phyloP scores from a whole-genome alignment of 2,888 invertebrate species.

The Diplazon laetatorius region DNA sequence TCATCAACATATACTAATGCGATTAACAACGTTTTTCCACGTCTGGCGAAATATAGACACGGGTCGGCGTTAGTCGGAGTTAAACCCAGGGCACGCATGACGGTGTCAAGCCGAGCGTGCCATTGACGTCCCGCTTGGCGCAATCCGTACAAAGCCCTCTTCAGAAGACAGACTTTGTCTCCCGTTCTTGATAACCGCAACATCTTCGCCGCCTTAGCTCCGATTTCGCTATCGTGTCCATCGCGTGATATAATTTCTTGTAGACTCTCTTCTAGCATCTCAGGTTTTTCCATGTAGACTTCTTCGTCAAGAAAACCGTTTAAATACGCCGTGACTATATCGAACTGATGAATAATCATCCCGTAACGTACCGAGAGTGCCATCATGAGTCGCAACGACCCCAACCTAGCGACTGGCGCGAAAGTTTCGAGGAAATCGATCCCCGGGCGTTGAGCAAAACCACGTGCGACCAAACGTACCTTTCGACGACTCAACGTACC shows the following conservation, averaged over 20 bases:
- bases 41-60: conserved; percentile 36
- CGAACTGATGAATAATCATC: conserved; percentile 66
- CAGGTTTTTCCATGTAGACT: conserved; percentile 64
- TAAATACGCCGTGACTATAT: conserved; percentile 67
- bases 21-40: conserved; percentile 10
- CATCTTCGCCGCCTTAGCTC: conserved; percentile 22
- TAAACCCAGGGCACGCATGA: conserved; percentile 31
- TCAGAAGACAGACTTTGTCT: conserved; percentile 62
- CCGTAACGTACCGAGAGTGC: conserved; percentile 62
- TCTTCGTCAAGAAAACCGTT: conserved; percentile 67
- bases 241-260: conserved; percentile 21
- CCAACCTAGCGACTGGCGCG: conserved; percentile 59
- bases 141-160: conserved; percentile 64
- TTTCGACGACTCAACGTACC: conserved; percentile 61
- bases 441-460: conserved; percentile 62
- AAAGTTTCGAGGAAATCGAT: conserved; percentile 64
- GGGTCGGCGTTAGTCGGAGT: conserved; percentile 53
- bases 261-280: conserved; percentile 38
- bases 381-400: conserved; percentile 64
- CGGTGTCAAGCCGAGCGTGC: conserved; percentile 48
- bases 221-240: conserved; percentile 2
- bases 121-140: conserved; percentile 64
- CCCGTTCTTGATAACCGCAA: conserved; percentile 2
- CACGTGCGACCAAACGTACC: conserved; percentile 63
- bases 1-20: conserved; percentile 36